These are phyloP conservation scores for Scelioninae gen. 2 DNA, from an alignment of 2,888 invertebrate genomes.

Conservation along the genomic window DNA sequence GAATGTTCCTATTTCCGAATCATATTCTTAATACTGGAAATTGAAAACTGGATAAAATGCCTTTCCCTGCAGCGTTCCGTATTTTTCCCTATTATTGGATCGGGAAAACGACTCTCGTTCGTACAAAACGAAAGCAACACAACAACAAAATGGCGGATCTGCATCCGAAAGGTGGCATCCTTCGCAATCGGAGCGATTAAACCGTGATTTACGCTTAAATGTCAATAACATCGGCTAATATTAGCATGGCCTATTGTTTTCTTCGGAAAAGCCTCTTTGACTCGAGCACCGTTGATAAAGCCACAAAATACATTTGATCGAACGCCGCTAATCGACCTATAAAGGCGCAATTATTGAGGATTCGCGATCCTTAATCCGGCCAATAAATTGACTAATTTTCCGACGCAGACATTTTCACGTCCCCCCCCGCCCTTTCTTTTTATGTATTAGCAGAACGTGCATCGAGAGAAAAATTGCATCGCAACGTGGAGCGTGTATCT, in stretches of 20 bases:
- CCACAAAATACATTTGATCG: slow-evolving; percentile 29
- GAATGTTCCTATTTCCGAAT: slow-evolving; percentile 40
- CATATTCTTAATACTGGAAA: slow-evolving; percentile 16
- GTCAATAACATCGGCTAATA: slow-evolving; percentile 36
- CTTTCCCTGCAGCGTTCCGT: too few relatives aligned
- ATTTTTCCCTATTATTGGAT: too few relatives aligned
- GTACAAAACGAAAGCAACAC: neutral
- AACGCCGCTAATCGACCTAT: slow-evolving; percentile 22
- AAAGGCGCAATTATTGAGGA: slow-evolving; percentile 16
- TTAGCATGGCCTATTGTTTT: slow-evolving; percentile 23
- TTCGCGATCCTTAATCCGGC: slow-evolving; percentile 13
- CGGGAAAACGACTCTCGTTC: neutral
- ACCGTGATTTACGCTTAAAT: slow-evolving; percentile 28
- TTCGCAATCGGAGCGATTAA: slow-evolving; percentile 16
- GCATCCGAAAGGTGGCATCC: slow-evolving; percentile 15
- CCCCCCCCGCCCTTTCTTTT: too few relatives aligned
- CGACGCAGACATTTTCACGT: neutral
- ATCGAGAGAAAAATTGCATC: neutral
- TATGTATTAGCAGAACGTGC: slow-evolving; percentile 6
- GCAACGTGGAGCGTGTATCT: neutral
- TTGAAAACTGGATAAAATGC: slow-evolving; percentile 5
- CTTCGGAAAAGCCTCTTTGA: slow-evolving; percentile 11
- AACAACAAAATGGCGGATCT: slow-evolving; percentile 35
- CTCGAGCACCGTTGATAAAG: slow-evolving; percentile 18
- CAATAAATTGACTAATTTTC: slow-evolving; percentile 14